Evolutionary conservation across 35 echinoderm and acorn worm genomes (phyloP), one percentile per base, ranked within the genome.

Genomic region (Lytechinus variegatus): DNA sequence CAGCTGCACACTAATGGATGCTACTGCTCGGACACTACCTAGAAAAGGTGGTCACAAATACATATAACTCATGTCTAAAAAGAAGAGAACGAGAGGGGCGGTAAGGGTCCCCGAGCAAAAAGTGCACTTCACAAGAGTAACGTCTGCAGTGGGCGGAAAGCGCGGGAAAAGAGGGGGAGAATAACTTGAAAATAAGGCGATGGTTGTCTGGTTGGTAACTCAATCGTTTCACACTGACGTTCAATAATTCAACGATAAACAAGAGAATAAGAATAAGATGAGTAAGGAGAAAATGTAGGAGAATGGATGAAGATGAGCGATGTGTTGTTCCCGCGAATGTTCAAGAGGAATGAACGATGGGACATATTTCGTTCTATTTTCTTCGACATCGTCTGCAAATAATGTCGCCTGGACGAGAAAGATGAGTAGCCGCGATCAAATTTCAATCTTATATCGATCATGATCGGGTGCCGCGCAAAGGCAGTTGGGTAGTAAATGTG

Each of bases 401-500:
- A 71, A 71, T 71, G 61, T 71, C 61, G 61, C 61, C 61, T 71
- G 61, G 12, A 71, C 61, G 66, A 79, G 66, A 79, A 79, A 79
- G 66, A 79, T 24, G 66, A 79, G 66, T 79, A 79, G 66, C 66
- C 16, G 66, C 66, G 66, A 79, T 79, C 66, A 79, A 79, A 79
- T 79, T 79, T n/a, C 66, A 79, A 79, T 79, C 66, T 79, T 79
- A 79, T 79, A 79, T 79, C 66, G 66, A 79, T 79, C 66, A 79
- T 79, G 66, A 79, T 79, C 66, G 19, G 66, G 66, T 27, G 66
- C 19, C 66, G 66, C 19, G 66, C 66, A 16, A 79, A n/a, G 66
- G 66, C 66, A 79, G 66, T 19, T 79, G 66, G 66, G 66, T 79
- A 79, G 66, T 6, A 16, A 19, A 2, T 44, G 33, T 44, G 33